Evolutionary conservation across 1,140 invertebrate genomes (phyloP).

Genomic region (Lucilia cuprina): DNA sequence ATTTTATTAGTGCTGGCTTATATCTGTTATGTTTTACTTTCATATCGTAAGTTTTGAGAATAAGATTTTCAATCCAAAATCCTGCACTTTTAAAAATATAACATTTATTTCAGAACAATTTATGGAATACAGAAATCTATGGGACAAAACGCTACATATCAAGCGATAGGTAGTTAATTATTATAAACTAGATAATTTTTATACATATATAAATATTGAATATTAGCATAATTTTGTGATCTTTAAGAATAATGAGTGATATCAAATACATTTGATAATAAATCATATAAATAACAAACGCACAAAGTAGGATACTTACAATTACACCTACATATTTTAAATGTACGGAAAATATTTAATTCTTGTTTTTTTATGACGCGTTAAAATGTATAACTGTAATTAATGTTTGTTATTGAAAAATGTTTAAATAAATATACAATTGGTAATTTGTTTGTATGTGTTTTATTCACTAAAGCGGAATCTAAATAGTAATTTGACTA

Average conservation of each 20-base stretch:
- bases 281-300: neutral
- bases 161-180: slow-evolving; percentile 51
- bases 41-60: slow-evolving; percentile 64
- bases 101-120: slow-evolving; percentile 43
- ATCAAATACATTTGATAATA: neutral
- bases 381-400: neutral
- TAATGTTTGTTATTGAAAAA: neutral
- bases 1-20: slow-evolving; percentile 63
- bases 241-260: neutral
- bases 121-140: slow-evolving; percentile 52
- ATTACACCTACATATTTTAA: neutral
- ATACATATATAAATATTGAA: neutral
- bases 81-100: neutral
- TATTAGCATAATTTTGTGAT: slow-evolving; percentile 10
- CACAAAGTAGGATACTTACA: no score
- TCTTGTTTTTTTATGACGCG: no score
- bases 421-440: no score
- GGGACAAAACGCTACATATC: slow-evolving; percentile 46
- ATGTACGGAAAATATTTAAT: neutral
- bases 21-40: slow-evolving; percentile 60
- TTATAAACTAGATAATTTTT: slow-evolving; percentile 10
- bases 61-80: neutral
- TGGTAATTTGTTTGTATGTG: no score
- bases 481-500: neutral
- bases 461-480: no score